Evolutionary conservation across 2,888 invertebrate genomes (phyloP).

Genomic region (Tipula lateralis): DNA sequence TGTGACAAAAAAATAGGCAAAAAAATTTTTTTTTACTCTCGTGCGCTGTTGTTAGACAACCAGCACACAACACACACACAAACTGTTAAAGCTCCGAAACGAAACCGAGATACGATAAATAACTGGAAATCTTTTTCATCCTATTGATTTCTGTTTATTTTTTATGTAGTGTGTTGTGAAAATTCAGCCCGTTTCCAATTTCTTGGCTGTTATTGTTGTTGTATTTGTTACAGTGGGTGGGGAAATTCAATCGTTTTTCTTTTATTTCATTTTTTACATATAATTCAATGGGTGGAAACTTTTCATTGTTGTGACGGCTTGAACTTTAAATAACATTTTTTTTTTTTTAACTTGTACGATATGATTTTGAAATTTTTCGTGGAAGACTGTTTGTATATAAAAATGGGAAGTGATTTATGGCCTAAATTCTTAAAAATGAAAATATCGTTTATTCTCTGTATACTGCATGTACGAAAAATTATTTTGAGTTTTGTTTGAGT

Average conservation of each 20-base stretch:
- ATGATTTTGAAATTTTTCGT: neutral
- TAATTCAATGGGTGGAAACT: neutral
- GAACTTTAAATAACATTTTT: neutral
- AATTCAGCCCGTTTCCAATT: neutral
- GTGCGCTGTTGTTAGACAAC: neutral
- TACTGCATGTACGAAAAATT: too few relatives aligned
- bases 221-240: neutral
- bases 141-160: neutral
- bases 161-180: neutral
- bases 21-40: neutral
- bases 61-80: neutral
- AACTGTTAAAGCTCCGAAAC: neutral
- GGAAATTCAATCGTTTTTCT: neutral
- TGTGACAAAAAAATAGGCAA: neutral
- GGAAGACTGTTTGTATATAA: neutral
- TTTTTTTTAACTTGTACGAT: neutral
- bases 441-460: neutral
- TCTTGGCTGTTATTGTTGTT: neutral
- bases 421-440: neutral
- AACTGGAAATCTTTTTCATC: neutral
- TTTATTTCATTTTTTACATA: neutral
- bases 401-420: neutral
- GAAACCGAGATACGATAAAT: neutral
- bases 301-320: constrained; percentile 5
- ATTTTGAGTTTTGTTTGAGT: neutral